Evolutionary conservation across 1,140 invertebrate species (phyloP), one percentile per base, ranked within the genome.

Genomic region (Neodiprion fabricii): DNA sequence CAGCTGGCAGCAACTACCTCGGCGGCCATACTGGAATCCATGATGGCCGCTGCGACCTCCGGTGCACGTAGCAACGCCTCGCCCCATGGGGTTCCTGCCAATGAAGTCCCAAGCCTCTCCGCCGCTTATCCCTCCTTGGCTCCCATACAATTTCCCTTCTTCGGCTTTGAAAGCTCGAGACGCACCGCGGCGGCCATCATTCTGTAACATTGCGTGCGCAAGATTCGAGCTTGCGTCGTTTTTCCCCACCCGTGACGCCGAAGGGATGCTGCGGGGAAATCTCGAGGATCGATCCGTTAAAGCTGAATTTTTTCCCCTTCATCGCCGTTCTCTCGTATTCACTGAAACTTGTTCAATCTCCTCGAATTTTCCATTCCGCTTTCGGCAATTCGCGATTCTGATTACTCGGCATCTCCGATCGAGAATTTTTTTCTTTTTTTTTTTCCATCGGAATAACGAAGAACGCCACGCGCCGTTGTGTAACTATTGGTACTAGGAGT

Each of bases 21-120:
- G 53, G 53, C 81, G 76, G 85, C 85, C 86, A 87, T 85, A 75
- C 79, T 88, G 82, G 81, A 87, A 86, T 86, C 80, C 86, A 88
- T 87, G 83, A 88, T 88, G 87, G 86, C 86, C 80, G 86, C 81
- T 74, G 17, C 75, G 67, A 81, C 79, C 77, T 79, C 81, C 28
- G 28, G 28, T 85, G 80, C 79, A 75, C 76, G 48, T 71, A 71
- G 73, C 72, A 79, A 80, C 71, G 80, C 83, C 79, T 82, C 82
- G 82, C 79, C 84, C 81, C 79, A 78, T 82, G 75, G 77, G 74
- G 80, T 78, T 80, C 77, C 81, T 83, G 73, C 87, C 86, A 87
- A 86, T 87, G 74, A 81, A 80, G 78, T 82, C 9, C 74, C 78
- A 77, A 71, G 72, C 76, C 79, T 75, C 78, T 67, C 74, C 73